Conservation (phyloP, 2,888 invertebrate genomes). For the Marasmarcha lunaedactyla region DNA sequence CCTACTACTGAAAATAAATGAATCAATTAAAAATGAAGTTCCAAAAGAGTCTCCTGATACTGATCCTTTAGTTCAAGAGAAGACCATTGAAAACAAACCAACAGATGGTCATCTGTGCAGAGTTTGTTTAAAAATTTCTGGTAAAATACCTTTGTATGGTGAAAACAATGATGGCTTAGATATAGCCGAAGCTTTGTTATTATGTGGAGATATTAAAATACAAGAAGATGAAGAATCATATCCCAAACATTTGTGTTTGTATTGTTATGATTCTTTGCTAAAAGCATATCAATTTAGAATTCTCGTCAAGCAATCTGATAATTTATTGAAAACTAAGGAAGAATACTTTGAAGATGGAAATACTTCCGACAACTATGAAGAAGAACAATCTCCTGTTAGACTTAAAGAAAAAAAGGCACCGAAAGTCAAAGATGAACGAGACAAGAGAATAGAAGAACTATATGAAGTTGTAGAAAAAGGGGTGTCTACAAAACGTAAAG, state of each 20-base stretch:
- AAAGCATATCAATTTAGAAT: not conserved
- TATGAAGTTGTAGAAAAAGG: not conserved
- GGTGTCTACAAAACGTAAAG: not conserved
- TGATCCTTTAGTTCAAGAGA: too few relatives aligned
- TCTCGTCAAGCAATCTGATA: not conserved
- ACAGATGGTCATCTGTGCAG: conserved; percentile 10
- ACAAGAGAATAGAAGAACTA: not conserved
- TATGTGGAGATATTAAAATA: not conserved
- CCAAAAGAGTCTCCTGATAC: conserved; percentile 23
- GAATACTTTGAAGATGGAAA: not conserved
- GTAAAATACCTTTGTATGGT: not conserved
- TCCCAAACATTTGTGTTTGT: not conserved
- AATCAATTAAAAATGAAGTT: conserved; percentile 2
- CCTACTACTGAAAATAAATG: too few relatives aligned
- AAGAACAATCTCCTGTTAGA: conserved; percentile 33
- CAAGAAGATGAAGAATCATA: conserved; percentile 14
- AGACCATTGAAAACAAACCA: too few relatives aligned
- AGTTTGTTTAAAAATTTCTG: not conserved
- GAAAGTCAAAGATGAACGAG: not conserved
- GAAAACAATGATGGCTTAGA: conserved; percentile 8
- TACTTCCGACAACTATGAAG: conserved; percentile 22
- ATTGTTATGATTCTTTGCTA: not conserved
- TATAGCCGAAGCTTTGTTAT: not conserved
- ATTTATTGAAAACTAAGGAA: not conserved
- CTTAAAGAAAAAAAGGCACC: not conserved